Evolutionary conservation across 2,113 vertebrate species (phyloP), one percentile per base, ranked within the genome.

Genomic region (Urocitellus parryii): DNA sequence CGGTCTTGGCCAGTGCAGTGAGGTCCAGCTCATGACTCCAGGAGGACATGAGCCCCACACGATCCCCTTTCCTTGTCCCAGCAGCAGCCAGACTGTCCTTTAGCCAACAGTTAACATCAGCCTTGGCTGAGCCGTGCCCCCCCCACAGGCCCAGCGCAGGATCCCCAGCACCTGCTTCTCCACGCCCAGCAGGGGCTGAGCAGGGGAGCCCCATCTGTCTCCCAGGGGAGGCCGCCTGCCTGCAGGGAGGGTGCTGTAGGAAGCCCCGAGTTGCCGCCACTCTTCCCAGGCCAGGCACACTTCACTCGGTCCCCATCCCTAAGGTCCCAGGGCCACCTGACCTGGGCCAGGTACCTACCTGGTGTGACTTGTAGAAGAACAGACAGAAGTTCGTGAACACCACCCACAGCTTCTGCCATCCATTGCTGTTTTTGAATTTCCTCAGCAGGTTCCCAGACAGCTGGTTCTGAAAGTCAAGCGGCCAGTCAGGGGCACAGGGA

Each of bases 381-480:
- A 99, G 99, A 90, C 99, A 99, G 99, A 99, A 99, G 98, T 99
- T 99, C 73, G 99, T 99, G 98, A 99, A 99, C 90, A 99, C 99
- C 96, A 99, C 99, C 99, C 99, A 99, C 84, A 99, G 99, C 98
- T 99, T 99, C 99, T 99, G 99, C 99, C 99, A 99, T 72, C 99
- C 99, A 0, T 99, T 99, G 98, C 99, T 99, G 98, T 99, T 99
- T 94, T 99, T 99, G 98, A 99, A 99, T 97, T 99, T 99, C 97
- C 99, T 98, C 94, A 99, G 98, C 96, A 99, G 98, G 96, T 99
- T 99, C 97, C 99, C 99, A 29, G 99, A 99, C 53, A 99, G 97
- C 98, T 99, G 99, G 97, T 99, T 99, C 99, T 99, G 98, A 90
- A 98, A 98, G 96, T 88, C 91, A 78, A 37, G 83, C 0, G 1